Conservation (phyloP, 1,140 invertebrate genomes). For the Drosophila tropicalis region DNA sequence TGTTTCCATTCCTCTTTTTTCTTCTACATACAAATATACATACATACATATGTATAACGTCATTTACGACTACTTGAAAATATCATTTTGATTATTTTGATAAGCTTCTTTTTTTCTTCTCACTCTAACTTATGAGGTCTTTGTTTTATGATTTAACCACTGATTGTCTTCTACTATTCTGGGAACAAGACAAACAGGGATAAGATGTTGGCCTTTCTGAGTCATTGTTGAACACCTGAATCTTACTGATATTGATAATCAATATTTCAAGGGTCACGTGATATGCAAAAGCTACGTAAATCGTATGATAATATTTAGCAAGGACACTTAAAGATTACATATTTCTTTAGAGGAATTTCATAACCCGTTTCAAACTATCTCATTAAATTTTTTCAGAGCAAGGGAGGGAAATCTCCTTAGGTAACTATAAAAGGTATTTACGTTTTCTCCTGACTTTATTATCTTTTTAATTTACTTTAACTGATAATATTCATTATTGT, state of each 20-base stretch:
- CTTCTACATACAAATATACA: conserved; percentile 6
- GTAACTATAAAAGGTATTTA: too few species aligned
- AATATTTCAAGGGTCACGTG: not conserved
- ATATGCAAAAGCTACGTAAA: too few species aligned
- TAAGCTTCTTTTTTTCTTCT: conserved; percentile 3
- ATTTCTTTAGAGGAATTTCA: too few species aligned
- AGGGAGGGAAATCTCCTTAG: too few species aligned
- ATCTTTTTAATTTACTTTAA: too few species aligned
- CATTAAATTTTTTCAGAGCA: too few species aligned
- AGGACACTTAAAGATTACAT: too few species aligned
- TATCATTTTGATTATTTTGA: conserved; percentile 6
- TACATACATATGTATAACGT: not conserved
- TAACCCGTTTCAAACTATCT: too few species aligned
- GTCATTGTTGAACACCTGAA: conserved; percentile 1
- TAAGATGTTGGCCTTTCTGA: not conserved
- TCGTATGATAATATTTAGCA: too few species aligned
- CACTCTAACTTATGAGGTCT: not conserved
- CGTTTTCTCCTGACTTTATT: too few species aligned
- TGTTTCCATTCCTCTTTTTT: conserved; percentile 24
- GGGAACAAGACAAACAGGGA: not conserved
- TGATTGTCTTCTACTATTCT: conserved; percentile 10
- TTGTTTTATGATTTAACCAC: conserved; percentile 6
- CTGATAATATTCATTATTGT: too few species aligned
- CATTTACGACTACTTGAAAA: too few species aligned
- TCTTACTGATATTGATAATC: not conserved